A percentile compares a stretch with the other conserved stretches of the same genome.
Evolutionary conservation across 2,113 vertebrate genomes (phyloP).

Genomic region (Neodontobutis hainanensis): DNA sequence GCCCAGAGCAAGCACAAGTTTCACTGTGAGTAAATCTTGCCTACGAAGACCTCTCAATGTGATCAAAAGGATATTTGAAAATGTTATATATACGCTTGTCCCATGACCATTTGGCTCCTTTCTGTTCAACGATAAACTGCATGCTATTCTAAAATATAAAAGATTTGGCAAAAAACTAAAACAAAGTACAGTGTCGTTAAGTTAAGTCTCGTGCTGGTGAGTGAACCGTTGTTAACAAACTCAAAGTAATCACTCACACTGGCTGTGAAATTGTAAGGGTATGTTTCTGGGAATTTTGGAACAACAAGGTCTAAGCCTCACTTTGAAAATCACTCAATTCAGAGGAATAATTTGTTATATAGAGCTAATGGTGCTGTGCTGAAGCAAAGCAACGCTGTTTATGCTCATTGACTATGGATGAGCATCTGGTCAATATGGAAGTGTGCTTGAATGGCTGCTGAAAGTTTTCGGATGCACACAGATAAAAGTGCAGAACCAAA

Average conservation of each 20-base stretch:
- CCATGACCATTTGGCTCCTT: conserved; percentile 9
- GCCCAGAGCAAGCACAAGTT: conserved; percentile 43
- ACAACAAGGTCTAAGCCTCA: conserved; percentile 12
- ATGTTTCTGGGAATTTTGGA: not conserved
- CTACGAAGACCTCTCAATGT: not conserved
- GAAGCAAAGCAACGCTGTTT: conserved; percentile 23
- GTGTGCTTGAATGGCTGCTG: conserved; percentile 48
- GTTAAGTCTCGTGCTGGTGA: not conserved
- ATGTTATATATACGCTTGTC: not conserved
- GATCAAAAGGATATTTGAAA: conserved; percentile 37
- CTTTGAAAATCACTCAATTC: conserved; percentile 23
- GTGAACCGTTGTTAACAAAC: not conserved
- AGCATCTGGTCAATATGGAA: conserved; percentile 70
- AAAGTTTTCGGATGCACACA: conserved; percentile 31
- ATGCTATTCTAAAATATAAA: not conserved
- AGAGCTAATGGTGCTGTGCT: conserved; percentile 27
- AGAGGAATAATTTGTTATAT: conserved; percentile 8
- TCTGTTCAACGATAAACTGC: conserved; percentile 15
- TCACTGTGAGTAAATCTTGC: conserved; percentile 32
- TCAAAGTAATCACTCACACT: conserved; percentile 9
- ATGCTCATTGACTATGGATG: conserved; percentile 75
- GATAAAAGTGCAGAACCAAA: conserved; percentile 34
- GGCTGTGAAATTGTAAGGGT: conserved; percentile 14
- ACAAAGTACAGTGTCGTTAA: no score
- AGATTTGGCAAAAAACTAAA: no score